Evolutionary conservation across 2,888 invertebrate species (phyloP).

Genomic region (Rhagonycha fulva): DNA sequence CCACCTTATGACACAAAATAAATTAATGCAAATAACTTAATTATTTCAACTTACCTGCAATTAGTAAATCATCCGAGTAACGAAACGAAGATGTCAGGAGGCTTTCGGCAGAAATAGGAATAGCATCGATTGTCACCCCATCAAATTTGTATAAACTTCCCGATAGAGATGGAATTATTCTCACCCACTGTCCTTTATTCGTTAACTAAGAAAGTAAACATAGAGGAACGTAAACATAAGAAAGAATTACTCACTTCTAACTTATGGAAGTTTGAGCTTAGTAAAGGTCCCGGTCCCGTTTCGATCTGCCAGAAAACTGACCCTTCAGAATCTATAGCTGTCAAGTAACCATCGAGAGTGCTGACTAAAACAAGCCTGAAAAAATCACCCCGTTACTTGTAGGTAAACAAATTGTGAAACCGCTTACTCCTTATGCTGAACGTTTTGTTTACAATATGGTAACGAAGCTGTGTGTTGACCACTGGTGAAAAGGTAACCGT

Average conservation of each 20-base stretch:
- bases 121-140: conserved; percentile 82
- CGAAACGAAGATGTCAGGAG: conserved; percentile 86
- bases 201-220: conserved; percentile 64
- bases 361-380: conserved; percentile 80
- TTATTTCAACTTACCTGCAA: conserved; percentile 64
- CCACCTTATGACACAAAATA: conserved; percentile 63
- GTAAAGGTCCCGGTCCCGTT: conserved; percentile 74
- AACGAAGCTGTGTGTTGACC: conserved; percentile 19
- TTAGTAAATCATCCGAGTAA: conserved; percentile 82
- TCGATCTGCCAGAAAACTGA: conserved; percentile 77
- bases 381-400: conserved; percentile 24
- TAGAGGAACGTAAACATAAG: not conserved
- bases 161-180: conserved; percentile 90
- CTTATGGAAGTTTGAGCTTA: conserved; percentile 88
- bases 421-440: conserved; percentile 16
- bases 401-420: not conserved
- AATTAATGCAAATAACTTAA: conserved; percentile 11
- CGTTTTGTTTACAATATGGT: conserved; percentile 15
- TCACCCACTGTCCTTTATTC: conserved; percentile 82
- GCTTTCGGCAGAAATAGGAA: conserved; percentile 86
- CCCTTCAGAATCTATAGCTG: conserved; percentile 78
- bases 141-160: conserved; percentile 92
- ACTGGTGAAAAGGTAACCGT: conserved; percentile 6
- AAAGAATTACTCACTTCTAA: conserved; percentile 67
- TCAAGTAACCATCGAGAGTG: conserved; percentile 87